These are phyloP conservation scores for Lamellibrachia columna DNA, from an alignment of 2,888 invertebrate genomes.

Conservation along the genomic window DNA sequence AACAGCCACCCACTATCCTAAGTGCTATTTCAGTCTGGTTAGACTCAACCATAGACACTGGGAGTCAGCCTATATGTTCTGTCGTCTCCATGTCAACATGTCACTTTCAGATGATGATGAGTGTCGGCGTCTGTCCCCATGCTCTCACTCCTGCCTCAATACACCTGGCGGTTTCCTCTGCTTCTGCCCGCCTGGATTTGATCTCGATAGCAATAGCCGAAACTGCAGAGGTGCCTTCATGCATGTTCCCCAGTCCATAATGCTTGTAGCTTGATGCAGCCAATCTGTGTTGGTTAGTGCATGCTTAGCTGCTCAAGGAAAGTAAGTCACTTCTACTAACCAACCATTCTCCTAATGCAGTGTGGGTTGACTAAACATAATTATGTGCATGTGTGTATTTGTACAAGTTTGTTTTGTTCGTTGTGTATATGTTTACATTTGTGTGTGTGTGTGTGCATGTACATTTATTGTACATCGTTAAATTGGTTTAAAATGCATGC, in stretches of 20 bases:
- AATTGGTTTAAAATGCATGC: not conserved
- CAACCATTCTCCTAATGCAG: not conserved
- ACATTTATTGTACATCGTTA: not conserved
- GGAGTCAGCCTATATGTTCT: not conserved
- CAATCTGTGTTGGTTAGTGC: not conserved
- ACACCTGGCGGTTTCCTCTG: slow-evolving; percentile 60
- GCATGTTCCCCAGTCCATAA: not conserved
- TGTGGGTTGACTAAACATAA: not conserved
- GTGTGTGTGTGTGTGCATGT: not conserved
- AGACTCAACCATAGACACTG: not conserved
- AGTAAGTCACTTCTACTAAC: not conserved
- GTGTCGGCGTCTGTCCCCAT: slow-evolving; percentile 54
- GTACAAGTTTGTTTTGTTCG: not conserved
- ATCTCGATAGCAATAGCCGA: slow-evolving; percentile 51
- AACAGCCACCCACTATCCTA: not conserved
- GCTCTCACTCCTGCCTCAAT: slow-evolving; percentile 64
- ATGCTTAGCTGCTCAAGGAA: not conserved
- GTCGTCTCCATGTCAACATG: not conserved
- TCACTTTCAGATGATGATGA: slow-evolving; percentile 63
- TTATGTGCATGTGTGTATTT: not conserved
- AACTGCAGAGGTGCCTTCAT: slow-evolving; percentile 52
- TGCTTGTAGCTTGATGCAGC: not conserved
- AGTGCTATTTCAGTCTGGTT: not conserved
- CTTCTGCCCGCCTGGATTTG: slow-evolving; percentile 58
- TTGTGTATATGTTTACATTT: not conserved